phyloP scores from a whole-genome alignment of 2,113 vertebrate genomes.

The Apteryx mantelli region DNA sequence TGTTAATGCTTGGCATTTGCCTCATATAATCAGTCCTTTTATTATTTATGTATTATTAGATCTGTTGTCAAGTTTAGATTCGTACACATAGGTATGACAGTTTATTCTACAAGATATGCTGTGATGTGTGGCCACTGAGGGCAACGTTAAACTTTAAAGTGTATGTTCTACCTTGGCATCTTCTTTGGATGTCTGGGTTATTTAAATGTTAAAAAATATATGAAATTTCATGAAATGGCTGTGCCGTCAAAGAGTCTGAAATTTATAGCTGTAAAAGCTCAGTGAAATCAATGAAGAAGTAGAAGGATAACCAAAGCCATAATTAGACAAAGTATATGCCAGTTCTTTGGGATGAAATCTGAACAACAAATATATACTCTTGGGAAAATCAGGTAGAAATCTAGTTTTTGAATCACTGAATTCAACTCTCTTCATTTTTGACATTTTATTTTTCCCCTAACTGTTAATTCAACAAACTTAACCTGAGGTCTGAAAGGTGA shows the following conservation, averaged over 20 bases:
- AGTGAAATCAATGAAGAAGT: not conserved
- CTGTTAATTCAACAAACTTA: not conserved
- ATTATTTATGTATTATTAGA: not conserved
- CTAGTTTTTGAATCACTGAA: not conserved
- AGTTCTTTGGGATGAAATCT: not conserved
- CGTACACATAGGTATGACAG: not conserved
- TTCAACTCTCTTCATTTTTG: not conserved
- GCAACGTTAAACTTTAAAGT: not conserved
- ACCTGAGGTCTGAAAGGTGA: not conserved
- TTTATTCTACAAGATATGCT: not conserved
- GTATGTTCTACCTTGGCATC: not conserved
- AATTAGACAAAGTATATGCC: not conserved
- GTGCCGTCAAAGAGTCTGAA: not conserved
- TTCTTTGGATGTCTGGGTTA: not conserved
- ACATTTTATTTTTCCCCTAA: not conserved
- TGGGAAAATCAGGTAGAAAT: not conserved
- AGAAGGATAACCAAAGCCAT: not conserved
- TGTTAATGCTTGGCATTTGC: slow-evolving; percentile 13
- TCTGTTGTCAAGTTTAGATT: slow-evolving; percentile 16
- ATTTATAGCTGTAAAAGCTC: not conserved
- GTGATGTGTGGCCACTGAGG: not conserved
- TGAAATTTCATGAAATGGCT: not conserved
- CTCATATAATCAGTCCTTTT: slow-evolving; percentile 10
- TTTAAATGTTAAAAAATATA: not conserved
- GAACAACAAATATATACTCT: not conserved